Evolutionary conservation across 2,888 invertebrate genomes (phyloP).

Genomic region (Ceriagrion tenellum): DNA sequence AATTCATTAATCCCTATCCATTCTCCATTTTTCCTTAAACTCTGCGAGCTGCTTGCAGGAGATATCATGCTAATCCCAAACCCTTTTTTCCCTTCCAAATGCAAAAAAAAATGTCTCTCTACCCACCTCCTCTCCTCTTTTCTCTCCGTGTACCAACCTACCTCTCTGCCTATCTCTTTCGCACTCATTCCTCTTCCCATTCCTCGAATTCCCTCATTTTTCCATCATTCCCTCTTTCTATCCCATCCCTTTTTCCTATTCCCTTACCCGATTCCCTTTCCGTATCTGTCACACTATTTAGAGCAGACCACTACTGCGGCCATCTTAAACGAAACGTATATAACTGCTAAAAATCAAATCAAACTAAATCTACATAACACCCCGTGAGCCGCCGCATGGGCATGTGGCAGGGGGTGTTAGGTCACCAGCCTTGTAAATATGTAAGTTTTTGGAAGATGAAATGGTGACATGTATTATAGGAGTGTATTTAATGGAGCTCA

Average conservation of each 20-base stretch:
- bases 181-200: neutral
- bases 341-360: too few species aligned
- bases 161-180: neutral
- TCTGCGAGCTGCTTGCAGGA: neutral
- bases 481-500: too few species aligned
- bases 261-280: too few species aligned
- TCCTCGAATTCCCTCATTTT: neutral
- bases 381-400: too few species aligned
- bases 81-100: conserved; percentile 7
- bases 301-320: too few species aligned
- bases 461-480: too few species aligned
- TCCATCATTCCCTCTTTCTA: neutral
- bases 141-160: neutral
- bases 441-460: too few species aligned
- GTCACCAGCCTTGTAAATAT: too few species aligned
- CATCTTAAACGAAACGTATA: too few species aligned
- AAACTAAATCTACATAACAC: too few species aligned
- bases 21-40: conserved; percentile 23
- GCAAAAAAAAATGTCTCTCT: neutral
- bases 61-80: neutral
- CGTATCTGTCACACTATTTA: neutral
- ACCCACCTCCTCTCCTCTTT: neutral
- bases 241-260: too few species aligned
- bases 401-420: too few species aligned
- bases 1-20: conserved; percentile 29